Base-by-base conservation (phyloP, 1,140 invertebrate genomes). In the Aphelinus atriplicis region DNA sequence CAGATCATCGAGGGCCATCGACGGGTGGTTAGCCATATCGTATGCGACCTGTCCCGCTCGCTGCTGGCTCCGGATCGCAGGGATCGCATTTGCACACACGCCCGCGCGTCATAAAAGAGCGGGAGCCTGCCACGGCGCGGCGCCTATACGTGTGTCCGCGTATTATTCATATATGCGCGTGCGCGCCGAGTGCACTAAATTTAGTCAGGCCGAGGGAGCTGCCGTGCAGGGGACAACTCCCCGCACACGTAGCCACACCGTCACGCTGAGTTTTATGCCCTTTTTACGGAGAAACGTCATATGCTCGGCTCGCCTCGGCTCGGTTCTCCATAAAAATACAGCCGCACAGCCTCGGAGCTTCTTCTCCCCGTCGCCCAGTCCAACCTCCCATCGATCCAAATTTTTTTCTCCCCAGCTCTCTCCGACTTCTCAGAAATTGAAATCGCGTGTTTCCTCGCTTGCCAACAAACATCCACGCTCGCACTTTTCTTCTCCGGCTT, bases 141-240 rank as follows among this genome's bases (percentile, higher is more conserved):
- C 47, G 57, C 55, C 62, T 43, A 48, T 47, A 7, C 60, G 66
- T 0, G 55, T 10, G 50, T 26, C 53, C 53, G 45, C 47, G 42
- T 75, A 84, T 85, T 84, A 86, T 84, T 85, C 84, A 84, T 83
- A 78, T 80, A 86, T 84, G 82, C 84, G 75, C 66, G 51, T 9
- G 67, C 62, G 51, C 51, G 67, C 62, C 53, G 73, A 81, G 79
- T 81, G 80, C 80, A 84, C 81, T 84, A 85, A 84, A 84, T 86
- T 86, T 85, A 81, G 81, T 82, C 81, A 82, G 79, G 80, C 51
- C 67, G 72, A 71, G 81, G 80, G 80, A 48, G 47, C 81, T 76
- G 78, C 82, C 83, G 82, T 83, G 79, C 76, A 74, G 78, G 77
- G 80, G 81, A 82, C 81, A 83, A 80, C 42, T 26, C 47, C 45